Conservation (phyloP, 2,113 vertebrate genomes). For the Trichechus manatus region DNA sequence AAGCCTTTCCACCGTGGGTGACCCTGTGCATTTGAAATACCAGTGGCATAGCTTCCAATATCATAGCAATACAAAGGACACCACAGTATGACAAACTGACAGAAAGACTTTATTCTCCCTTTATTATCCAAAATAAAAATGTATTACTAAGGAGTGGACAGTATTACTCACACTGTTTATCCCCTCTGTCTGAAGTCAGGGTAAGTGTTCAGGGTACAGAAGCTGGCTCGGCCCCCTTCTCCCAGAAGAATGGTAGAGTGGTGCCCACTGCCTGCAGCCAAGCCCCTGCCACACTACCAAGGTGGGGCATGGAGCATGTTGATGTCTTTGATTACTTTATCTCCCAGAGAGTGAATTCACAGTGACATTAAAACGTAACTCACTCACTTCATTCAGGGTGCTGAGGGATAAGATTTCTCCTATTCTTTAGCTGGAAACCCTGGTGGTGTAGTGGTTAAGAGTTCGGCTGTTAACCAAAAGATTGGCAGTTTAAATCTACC, state of each 20-base stretch:
- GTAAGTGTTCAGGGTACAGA: not conserved
- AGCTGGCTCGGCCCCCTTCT: not conserved
- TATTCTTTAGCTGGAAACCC: not conserved
- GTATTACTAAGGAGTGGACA: not conserved
- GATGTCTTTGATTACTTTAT: not conserved
- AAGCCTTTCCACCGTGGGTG: too few relatives aligned
- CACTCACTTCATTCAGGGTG: not conserved
- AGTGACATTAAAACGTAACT: not conserved
- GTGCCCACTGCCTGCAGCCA: not conserved
- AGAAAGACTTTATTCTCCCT: not conserved
- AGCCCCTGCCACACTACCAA: not conserved
- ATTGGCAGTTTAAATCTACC: too few relatives aligned
- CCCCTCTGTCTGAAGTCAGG: not conserved
- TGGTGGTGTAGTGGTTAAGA: too few relatives aligned
- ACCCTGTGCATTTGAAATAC: too few relatives aligned
- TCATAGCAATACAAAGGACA: too few relatives aligned
- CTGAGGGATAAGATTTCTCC: not conserved
- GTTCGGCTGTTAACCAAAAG: too few relatives aligned
- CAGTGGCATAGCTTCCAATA: too few relatives aligned
- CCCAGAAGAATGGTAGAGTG: not conserved
- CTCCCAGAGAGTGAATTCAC: not conserved
- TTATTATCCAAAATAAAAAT: not conserved
- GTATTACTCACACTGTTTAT: not conserved
- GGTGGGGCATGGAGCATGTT: not conserved
- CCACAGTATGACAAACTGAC: not conserved